Evolutionary conservation across 2,888 invertebrate species (phyloP).

Genomic region (Apoderus coryli): DNA sequence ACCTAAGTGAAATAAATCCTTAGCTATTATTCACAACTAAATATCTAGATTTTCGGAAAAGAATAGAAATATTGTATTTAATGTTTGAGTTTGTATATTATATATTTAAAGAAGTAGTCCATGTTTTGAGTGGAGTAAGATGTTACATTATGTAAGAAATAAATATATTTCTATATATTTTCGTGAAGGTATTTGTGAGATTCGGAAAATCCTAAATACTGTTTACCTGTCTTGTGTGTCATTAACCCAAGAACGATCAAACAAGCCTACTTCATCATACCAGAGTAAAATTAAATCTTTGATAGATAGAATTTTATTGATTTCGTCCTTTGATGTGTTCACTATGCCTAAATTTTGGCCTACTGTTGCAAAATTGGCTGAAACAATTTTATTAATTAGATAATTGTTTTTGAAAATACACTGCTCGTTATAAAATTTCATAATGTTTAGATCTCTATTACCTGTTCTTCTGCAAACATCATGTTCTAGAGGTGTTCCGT

Average conservation of each 20-base stretch:
- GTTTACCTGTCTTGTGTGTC: constrained; percentile 25
- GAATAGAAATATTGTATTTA: no score
- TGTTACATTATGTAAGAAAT: no score
- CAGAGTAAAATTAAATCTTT: constrained; percentile 24
- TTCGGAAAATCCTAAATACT: no score
- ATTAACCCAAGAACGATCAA: constrained; percentile 24
- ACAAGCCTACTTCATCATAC: constrained; percentile 29
- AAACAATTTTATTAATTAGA: constrained; percentile 9
- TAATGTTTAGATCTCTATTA: constrained; percentile 17
- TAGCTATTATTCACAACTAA: no score
- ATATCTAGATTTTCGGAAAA: no score
- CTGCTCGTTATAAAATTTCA: no score
- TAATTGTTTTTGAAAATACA: neutral
- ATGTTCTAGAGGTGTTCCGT: constrained; percentile 26
- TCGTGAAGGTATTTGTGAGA: no score
- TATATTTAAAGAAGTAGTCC: no score
- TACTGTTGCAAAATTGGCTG: constrained; percentile 23
- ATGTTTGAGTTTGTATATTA: no score
- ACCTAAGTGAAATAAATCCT: no score
- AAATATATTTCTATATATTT: no score
- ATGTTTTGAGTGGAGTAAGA: no score
- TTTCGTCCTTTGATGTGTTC: constrained; percentile 22
- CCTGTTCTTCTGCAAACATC: constrained; percentile 28
- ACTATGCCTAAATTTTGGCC: constrained; percentile 29
- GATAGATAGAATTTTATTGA: constrained; percentile 21